Base-by-base conservation (phyloP, 2,797 vertebrate species). In the Enteromius thamalakanensis region DNA sequence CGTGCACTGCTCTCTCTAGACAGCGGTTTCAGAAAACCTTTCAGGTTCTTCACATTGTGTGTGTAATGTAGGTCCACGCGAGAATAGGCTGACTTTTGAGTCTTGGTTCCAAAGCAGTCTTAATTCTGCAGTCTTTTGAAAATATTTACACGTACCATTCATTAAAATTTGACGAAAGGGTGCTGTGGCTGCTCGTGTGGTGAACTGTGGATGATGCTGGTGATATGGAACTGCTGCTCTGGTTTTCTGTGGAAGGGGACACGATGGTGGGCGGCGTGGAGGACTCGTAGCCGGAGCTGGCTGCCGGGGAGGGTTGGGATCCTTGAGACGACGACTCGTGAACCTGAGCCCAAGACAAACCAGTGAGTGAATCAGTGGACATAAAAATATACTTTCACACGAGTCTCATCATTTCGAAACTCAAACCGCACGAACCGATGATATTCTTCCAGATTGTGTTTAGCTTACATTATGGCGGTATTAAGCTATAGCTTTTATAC, bases 101-200 rank as follows among this genome's bases (percentile, higher is more conserved):
- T 95, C 91, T 95, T 93, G 89, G 93, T 92, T 94, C 81, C 93
- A 92, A 94, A 95, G 92, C 93, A 95, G 95, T 96, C 94, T 90
- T 92, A 94, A 93, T 91, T 94, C 93, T 93, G 92, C 94, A 96
- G 96, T 97, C 95, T 97, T 93, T 96, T 92, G 93, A 94, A 94
- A 94, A 92, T 93, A 93, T 98, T 98, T 97, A 99, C 95, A 99
- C 98, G 95, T 99, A 99, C 98, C 98, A 99, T 98, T 99, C 98
- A 95, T 98, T 99, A 97, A 99, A 99, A 97, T 99, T 99, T 95
- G 97, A 99, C 93, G 97, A 97, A 93, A 99, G 97, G 93, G 97
- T 95, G 95, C 96, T 96, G 97, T 99, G 98, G 94, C 95, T 97
- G 93, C 95, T 95, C 91, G 97, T 96, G 95, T 99, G 97, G 93